Evolutionary conservation across 2,797 vertebrate genomes (phyloP).

Genomic region (Meda fulgida): DNA sequence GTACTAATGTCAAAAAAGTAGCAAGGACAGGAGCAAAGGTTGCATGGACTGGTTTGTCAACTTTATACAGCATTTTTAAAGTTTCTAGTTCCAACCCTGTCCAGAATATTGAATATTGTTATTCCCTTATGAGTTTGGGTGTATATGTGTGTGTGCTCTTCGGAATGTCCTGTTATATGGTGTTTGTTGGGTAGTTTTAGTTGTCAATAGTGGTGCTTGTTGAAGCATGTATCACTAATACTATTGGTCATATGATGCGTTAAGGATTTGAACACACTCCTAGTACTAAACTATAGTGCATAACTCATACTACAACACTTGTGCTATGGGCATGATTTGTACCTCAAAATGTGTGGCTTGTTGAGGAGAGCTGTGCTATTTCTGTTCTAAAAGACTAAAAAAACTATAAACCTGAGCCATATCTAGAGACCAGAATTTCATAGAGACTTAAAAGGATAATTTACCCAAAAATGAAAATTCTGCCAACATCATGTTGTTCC

Average conservation of each 20-base stretch:
- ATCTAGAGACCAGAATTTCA: not conserved
- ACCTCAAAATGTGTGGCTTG: not conserved
- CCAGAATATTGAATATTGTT: not conserved
- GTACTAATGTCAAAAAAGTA: not conserved
- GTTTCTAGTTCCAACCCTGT: not conserved
- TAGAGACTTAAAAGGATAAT: too few relatives aligned
- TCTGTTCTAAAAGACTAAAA: not conserved
- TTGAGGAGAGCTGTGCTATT: not conserved
- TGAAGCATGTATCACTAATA: constrained; percentile 1
- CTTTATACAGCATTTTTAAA: not conserved
- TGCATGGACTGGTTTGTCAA: constrained; percentile 2
- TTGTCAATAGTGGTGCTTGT: too few relatives aligned
- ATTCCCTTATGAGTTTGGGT: not conserved
- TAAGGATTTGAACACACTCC: not conserved
- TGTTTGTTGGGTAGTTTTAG: not conserved
- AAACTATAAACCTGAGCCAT: not conserved
- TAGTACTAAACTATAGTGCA: too few relatives aligned
- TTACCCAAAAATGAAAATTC: too few relatives aligned
- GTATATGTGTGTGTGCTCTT: not conserved
- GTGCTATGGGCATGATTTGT: not conserved
- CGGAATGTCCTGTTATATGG: not conserved
- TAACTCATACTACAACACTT: not conserved
- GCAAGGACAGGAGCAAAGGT: not conserved
- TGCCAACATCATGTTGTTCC: not conserved
- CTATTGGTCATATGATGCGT: not conserved